phyloP scores from a whole-genome alignment of 2,888 invertebrate species.

The Himalopsyche japonica region DNA sequence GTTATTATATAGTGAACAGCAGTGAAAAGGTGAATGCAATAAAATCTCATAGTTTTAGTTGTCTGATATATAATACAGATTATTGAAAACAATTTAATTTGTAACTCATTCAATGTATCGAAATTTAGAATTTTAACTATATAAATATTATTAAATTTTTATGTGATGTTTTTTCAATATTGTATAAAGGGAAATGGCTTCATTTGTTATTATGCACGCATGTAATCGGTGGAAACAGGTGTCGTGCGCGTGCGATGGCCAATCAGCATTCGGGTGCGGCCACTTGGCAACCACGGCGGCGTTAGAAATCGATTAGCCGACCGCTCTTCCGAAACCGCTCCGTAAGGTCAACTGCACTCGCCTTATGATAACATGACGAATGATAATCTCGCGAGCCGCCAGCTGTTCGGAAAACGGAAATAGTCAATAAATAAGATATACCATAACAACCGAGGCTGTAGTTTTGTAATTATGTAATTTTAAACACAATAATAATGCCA shows the following conservation, averaged over 20 bases:
- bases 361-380: background rate
- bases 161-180: no score
- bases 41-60: no score
- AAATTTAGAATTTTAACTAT: no score
- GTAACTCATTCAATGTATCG: no score
- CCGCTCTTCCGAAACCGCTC: background rate
- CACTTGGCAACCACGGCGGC: constrained; percentile 1
- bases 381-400: background rate
- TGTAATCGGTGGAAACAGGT: background rate
- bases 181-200: background rate
- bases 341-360: constrained; percentile 18
- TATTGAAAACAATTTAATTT: no score
- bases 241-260: background rate
- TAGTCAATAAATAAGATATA: background rate
- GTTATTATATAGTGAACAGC: no score
- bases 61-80: no score
- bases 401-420: constrained; percentile 12
- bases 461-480: no score
- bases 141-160: no score
- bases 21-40: no score
- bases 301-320: constrained; percentile 15
- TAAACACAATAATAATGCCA: no score
- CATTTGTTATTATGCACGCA: background rate
- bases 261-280: constrained; percentile 7
- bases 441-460: no score